These are phyloP conservation scores for Limenitis arthemis DNA, from an alignment of 2,888 invertebrate species.

Conservation along the genomic window DNA sequence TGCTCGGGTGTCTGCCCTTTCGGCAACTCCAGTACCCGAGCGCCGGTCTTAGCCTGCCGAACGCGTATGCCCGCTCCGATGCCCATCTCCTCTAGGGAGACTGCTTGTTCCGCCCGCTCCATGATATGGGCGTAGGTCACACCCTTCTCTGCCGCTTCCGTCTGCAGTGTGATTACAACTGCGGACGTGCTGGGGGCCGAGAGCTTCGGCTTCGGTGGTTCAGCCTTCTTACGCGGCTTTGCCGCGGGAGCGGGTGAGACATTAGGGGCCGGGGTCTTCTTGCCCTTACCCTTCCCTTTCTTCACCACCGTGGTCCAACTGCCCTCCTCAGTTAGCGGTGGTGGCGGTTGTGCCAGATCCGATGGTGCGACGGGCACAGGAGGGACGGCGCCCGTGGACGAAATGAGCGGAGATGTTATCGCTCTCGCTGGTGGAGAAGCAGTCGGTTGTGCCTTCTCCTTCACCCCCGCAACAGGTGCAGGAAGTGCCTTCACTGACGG, in stretches of 20 bases:
- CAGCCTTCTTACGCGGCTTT: not conserved
- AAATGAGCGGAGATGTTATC: too few relatives aligned
- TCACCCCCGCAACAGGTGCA: too few relatives aligned
- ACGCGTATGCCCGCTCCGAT: not conserved
- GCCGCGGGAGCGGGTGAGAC: too few relatives aligned
- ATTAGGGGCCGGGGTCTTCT: not conserved
- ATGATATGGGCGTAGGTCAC: not conserved
- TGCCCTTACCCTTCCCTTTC: not conserved
- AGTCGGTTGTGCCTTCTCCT: too few relatives aligned
- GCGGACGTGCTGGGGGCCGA: not conserved
- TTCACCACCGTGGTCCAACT: not conserved
- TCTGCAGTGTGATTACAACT: not conserved
- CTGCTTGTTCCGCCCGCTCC: not conserved
- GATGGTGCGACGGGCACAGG: too few relatives aligned
- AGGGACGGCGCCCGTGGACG: too few relatives aligned
- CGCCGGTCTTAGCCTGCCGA: not conserved
- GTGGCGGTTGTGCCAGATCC: too few relatives aligned
- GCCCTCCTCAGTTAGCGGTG: not conserved
- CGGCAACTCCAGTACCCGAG: not conserved
- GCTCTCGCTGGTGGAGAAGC: too few relatives aligned
- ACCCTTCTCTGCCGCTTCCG: not conserved
- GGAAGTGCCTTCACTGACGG: too few relatives aligned
- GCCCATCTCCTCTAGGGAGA: not conserved
- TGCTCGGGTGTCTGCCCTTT: not conserved
- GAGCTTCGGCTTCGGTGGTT: not conserved